A percentile compares a stretch with the other conserved stretches of the same genome.
phyloP scores from a whole-genome alignment of 2,888 invertebrate species.

The Chydorus sphaericus region DNA sequence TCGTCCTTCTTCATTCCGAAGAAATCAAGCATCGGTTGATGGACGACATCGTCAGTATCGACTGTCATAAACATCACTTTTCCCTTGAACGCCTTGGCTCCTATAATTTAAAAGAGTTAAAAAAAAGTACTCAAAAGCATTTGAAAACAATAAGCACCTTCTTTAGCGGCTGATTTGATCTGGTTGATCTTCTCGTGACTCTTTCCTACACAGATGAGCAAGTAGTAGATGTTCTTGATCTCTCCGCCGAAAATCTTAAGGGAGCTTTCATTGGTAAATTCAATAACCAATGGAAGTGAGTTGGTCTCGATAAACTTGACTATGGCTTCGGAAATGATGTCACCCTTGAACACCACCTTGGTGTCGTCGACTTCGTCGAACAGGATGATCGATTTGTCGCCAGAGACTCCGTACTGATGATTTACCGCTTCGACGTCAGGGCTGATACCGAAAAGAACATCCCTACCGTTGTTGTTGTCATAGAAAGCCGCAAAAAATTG shows the following conservation, averaged over 20 bases:
- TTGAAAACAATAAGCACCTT: too few relatives aligned
- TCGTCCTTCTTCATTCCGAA: slow-evolving; percentile 1
- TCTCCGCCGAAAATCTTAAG: slow-evolving; percentile 97
- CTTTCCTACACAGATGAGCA: slow-evolving; percentile 88
- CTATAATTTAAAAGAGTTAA: too few relatives aligned
- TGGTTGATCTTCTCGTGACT: slow-evolving; percentile 62
- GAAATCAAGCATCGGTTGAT: slow-evolving; percentile 9
- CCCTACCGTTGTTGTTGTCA: slow-evolving; percentile 66
- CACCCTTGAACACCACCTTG: slow-evolving; percentile 54
- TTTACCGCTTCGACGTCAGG: slow-evolving; percentile 57
- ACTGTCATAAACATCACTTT: slow-evolving; percentile 32
- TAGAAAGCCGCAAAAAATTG: slow-evolving; percentile 66
- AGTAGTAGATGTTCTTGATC: slow-evolving; percentile 92
- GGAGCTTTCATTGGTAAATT: slow-evolving; percentile 94
- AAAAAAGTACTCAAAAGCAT: too few relatives aligned
- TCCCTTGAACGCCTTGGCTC: slow-evolving; percentile 79
- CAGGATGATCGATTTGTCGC: slow-evolving; percentile 44
- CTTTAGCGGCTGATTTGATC: slow-evolving; percentile 58
- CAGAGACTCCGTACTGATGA: slow-evolving; percentile 63
- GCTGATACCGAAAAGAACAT: slow-evolving; percentile 75
- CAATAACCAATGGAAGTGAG: slow-evolving; percentile 77
- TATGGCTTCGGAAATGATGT: slow-evolving; percentile 47
- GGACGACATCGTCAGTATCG: not conserved
- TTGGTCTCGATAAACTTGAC: slow-evolving; percentile 70
- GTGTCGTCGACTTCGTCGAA: slow-evolving; percentile 65